These are phyloP conservation scores for Xenotilapia caudafasciata DNA, from an alignment of 2,113 vertebrate genomes.

Conservation along the genomic window DNA sequence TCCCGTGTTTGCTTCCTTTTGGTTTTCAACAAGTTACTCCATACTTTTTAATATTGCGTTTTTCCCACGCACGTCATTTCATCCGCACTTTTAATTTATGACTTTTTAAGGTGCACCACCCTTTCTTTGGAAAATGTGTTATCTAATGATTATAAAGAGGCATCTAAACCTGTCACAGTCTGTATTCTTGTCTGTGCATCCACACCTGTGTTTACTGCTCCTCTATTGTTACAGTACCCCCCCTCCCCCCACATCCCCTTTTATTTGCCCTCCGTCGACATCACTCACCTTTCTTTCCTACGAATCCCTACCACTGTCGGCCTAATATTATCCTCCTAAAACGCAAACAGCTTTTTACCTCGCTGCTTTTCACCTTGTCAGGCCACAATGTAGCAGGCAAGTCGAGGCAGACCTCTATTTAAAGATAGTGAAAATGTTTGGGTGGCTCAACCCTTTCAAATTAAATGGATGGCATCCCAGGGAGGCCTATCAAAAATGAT, in stretches of 20 bases:
- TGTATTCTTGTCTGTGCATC: not conserved
- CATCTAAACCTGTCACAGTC: not conserved
- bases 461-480: conserved; percentile 68
- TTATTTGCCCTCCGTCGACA: not conserved
- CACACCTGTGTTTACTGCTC: not conserved
- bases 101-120: not conserved
- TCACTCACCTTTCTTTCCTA: not conserved
- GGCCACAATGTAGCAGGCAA: conserved; percentile 53
- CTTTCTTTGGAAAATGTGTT: not conserved
- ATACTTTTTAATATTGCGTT: not conserved
- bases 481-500: conserved; percentile 71
- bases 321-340: conserved; percentile 20
- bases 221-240: not conserved
- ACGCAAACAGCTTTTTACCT: conserved; percentile 34
- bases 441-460: conserved; percentile 70
- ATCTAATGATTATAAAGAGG: not conserved
- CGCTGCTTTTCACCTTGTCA: conserved; percentile 30
- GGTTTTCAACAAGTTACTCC: not conserved
- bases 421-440: conserved; percentile 68
- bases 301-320: not conserved
- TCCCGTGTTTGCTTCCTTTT: not conserved
- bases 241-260: not conserved
- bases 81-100: not conserved
- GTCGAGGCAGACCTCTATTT: conserved; percentile 55
- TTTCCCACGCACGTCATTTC: not conserved